Base-by-base conservation (phyloP, 2,113 vertebrate genomes). In the Lepidothrix coronata region DNA sequence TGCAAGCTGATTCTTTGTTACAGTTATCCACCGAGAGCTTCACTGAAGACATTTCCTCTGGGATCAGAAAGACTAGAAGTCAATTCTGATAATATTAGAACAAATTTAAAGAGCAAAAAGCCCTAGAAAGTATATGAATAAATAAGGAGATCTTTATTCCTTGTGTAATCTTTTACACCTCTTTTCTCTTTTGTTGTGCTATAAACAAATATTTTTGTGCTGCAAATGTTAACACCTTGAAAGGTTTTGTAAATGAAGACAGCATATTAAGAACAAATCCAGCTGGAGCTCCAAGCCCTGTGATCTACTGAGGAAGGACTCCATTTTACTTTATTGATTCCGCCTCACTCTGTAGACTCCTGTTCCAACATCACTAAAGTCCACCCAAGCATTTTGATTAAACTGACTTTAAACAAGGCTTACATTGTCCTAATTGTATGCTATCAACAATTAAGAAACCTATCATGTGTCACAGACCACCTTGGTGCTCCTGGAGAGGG, bases 11-110 rank as follows among this genome's bases (percentile, higher is more conserved):
- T 97, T 96, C 96, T 98, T 98, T 89, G 94, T 98, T 98, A 97
- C 78, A 97, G 76, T 90, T 97, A 97, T 85, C 95, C 80, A 96
- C 96, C 22, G 97, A 98, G 95, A 98, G 80, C 96, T 93, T 97
- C 96, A 95, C 96, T 97, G 95, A 97, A 97, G 97, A 97, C 94
- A 95, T 97, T 97, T 97, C 97, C 97, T 98, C 80, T 95, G 97
- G 97, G 97, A 98, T 92, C 89, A 90, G 93, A 96, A 84, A 96
- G 96, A 97, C 96, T 91, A 96, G 97, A 98, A 97, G 98, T 98
- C 97, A 97, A 98, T 98, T 98, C 95, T 94, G 96, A 96, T 98
- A 98, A 97, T 96, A 98, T 97, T 98, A 97, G 97, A 97, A 95
- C 96, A 96, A 97, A 98, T 97, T 96, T 97, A 96, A 98, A 98